phyloP scores from a whole-genome alignment of 2,113 vertebrate genomes.

The Onychostruthus taczanowskii region DNA sequence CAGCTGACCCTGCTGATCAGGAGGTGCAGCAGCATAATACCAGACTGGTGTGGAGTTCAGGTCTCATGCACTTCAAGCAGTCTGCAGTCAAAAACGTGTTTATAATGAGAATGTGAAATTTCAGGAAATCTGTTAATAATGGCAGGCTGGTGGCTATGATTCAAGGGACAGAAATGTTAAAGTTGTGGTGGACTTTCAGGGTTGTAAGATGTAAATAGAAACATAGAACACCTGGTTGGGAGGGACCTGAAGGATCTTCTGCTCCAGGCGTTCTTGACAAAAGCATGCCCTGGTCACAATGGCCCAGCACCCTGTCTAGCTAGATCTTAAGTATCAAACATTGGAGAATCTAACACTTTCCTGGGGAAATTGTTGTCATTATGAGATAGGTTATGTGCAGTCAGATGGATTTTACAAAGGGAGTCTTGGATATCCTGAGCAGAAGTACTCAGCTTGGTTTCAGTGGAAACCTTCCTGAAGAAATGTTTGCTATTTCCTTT shows the following conservation, averaged over 20 bases:
- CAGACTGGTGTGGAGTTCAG: neutral
- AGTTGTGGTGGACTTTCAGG: neutral
- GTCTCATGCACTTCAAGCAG: neutral
- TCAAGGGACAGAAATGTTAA: neutral
- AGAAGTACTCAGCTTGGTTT: neutral
- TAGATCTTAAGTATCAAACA: neutral
- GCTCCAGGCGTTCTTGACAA: neutral
- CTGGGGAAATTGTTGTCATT: neutral
- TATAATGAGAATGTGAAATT: neutral
- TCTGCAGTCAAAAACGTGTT: neutral
- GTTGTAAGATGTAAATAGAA: neutral
- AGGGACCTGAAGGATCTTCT: neutral
- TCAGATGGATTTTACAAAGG: neutral
- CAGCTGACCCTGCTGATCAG: neutral
- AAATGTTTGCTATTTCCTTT: neutral
- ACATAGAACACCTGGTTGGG: neutral
- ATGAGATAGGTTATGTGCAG: neutral
- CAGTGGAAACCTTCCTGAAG: neutral
- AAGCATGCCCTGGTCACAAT: fast-evolving
- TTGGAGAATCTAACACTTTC: neutral
- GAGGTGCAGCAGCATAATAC: neutral
- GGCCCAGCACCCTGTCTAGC: neutral
- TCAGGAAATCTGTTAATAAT: neutral
- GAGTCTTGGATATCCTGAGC: neutral
- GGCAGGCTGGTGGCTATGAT: neutral